Base-by-base conservation (phyloP, 2,113 vertebrate genomes). In the Oreochromis niloticus region DNA sequence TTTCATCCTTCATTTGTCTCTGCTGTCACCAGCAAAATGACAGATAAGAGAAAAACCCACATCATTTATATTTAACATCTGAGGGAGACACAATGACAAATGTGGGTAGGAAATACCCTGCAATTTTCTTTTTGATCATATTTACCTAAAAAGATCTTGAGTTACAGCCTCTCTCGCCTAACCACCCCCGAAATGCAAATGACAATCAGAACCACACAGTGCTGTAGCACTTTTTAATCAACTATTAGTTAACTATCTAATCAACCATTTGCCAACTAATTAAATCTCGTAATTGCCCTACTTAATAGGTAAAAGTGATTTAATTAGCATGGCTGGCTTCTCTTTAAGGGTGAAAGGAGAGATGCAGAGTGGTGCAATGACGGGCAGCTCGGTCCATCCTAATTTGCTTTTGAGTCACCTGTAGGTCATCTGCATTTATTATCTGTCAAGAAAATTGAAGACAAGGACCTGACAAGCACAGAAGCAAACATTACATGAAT, bases 211-310 rank as follows among this genome's bases (percentile, higher is more conserved):
- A 63, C 9, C 54, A 30, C 41, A 41, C 22, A 63, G 75, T 56
- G 13, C 84, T 41, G 32, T 41, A 34, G 81, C 54, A 46, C 75
- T 85, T 92, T 94, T 93, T 89, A 92, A 95, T 95, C 91, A 94
- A 75, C 50, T 82, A 68, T 85, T 91, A 78, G 85, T 92, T 92
- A 93, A 91, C 87, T 89, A 84, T 83, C 92, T 87, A 93, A 94
- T 94, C 93, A 91, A 48, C 83, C 91, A 86, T 83, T 93, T 82
- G 9, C 87, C 79, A 85, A 87, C 90, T 91, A 94, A 95, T 95
- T 95, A 92, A 93, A 89, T 92, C 88, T 81, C n/a, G 54, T 95
- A 88, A 95, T 96, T 94, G 87, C 48, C 89, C 88, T 83, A 84
- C 87, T 94, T 89, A 86, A 85, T 86, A 90, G 83, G 85, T 93